Base-by-base conservation (phyloP, 2,888 invertebrate genomes). In the Sminthurinus aureus region DNA sequence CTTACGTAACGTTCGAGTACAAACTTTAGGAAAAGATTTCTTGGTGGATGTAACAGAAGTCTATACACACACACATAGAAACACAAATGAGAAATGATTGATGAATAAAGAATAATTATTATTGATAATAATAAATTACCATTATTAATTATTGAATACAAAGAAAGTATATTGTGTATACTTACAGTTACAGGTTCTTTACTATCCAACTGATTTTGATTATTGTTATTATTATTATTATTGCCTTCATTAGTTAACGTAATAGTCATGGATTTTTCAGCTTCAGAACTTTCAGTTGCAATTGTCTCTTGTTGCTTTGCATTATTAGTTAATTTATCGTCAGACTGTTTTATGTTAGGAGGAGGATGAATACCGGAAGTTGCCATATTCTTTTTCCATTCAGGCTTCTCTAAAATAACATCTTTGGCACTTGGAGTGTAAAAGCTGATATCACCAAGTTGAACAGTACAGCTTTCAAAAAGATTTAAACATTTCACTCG, bases 381-480 rank as follows among this genome's bases (percentile, higher is more conserved):
- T n/a, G 84, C 76, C 58, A 84, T 26, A 13, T 75, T 24, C 77
- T 88, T 91, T 66, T 91, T 92, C 97, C 97, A 97, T 87, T 94
- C 94, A 86, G 94, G 94, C 89, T 94, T 94, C 87, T 94, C 94
- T 83, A 95, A 90, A 85, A 96, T 92, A 64, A 93, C 92, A 91
- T 98, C 97, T 88, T 93, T 93, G 13, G 94, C 92, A 84, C 93
- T 93, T 88, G 96, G 93, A 83, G 94, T 94, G 89, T 98, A 94
- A 90, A 95, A 95, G 90, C 95, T 95, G 85, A 96, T 93, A 91
- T 98, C 97, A 82, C 96, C 96, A 74, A 98, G 94, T 92, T 98
- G 97, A 88, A 96, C 92, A 87, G 95, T 96, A 90, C 95, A 95
- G 71, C 96, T 94, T 90, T 96, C 95, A 89, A 96, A 96, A 83